Percentiles rank a stretch among this genome's conserved stretches.
phyloP scores from a whole-genome alignment of 1,140 invertebrate genomes.

The Drosophila malerkotliana region DNA sequence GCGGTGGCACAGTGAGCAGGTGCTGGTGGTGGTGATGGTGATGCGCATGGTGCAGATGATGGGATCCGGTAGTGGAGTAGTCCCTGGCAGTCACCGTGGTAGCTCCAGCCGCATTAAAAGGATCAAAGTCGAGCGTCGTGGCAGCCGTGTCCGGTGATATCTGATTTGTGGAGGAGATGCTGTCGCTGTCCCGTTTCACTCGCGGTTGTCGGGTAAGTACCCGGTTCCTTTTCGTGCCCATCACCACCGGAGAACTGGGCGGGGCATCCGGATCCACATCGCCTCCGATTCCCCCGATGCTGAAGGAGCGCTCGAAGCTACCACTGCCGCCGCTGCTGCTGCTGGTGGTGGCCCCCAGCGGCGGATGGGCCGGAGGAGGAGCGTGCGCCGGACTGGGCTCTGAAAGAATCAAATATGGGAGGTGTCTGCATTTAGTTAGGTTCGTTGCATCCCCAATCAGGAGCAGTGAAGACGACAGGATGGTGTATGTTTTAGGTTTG shows the following conservation, averaged over 20 bases:
- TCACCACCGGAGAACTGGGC: constrained; percentile 56
- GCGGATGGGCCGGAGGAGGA: constrained; percentile 52
- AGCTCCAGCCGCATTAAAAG: constrained; percentile 75
- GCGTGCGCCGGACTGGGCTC: constrained; percentile 68
- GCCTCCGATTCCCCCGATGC: constrained; percentile 31
- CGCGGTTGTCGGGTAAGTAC: constrained; percentile 88
- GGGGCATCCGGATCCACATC: constrained; percentile 48
- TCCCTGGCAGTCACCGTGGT: constrained; percentile 61
- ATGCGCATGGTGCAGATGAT: constrained; percentile 56
- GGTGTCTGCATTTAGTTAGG: not conserved
- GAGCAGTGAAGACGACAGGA: not conserved
- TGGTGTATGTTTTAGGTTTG: constrained; percentile 54
- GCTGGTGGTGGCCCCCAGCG: constrained; percentile 54
- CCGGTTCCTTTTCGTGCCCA: constrained; percentile 86
- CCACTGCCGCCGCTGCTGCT: constrained; percentile 58
- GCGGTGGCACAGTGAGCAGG: constrained; percentile 83
- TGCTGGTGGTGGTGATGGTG: constrained; percentile 66
- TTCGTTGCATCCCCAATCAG: not conserved
- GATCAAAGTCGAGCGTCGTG: constrained; percentile 84
- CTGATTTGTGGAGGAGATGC: constrained; percentile 82
- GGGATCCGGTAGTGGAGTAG: constrained; percentile 61
- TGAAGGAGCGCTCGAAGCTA: constrained; percentile 67
- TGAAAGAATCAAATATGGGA: constrained; percentile 36
- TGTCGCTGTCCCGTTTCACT: constrained; percentile 87
- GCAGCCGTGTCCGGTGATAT: constrained; percentile 84